Conservation (phyloP, 2,888 invertebrate species). For the Sarcophaga variegata region DNA sequence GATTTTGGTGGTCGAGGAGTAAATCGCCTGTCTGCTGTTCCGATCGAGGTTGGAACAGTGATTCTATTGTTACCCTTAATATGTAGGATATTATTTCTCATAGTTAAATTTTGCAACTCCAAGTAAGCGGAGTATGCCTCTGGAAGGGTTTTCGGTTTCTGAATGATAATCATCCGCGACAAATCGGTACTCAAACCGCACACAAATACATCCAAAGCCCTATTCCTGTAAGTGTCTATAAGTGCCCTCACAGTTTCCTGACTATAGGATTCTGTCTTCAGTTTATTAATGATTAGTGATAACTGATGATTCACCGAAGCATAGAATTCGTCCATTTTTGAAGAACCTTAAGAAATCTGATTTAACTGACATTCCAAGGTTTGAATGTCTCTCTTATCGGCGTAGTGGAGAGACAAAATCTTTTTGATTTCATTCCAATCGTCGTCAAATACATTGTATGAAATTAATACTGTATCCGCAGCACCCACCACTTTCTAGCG, state of each 20-base stretch:
- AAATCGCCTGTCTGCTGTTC: no score
- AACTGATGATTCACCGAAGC: slow-evolving; percentile 66
- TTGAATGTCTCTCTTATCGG: slow-evolving; percentile 68
- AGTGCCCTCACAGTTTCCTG: slow-evolving; percentile 56
- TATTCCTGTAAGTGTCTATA: slow-evolving; percentile 23
- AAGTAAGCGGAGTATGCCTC: no score
- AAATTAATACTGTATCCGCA: slow-evolving; percentile 59
- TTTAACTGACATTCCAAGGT: slow-evolving; percentile 68
- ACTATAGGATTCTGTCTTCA: slow-evolving; percentile 61
- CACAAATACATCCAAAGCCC: no score
- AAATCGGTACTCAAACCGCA: no score
- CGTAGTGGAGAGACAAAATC: slow-evolving; percentile 67
- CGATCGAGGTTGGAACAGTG: no score
- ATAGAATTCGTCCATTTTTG: slow-evolving; percentile 67
- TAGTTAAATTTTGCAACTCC: no score
- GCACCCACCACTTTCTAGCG: slow-evolving; percentile 60
- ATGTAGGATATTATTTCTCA: no score
- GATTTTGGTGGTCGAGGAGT: no score
- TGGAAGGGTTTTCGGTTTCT: no score
- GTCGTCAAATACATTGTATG: slow-evolving; percentile 52
- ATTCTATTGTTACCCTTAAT: neutral
- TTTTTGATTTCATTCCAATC: slow-evolving; percentile 63
- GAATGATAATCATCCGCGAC: no score
- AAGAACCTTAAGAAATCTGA: slow-evolving; percentile 58
- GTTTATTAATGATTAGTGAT: slow-evolving; percentile 67